Percentiles rank a stretch among this genome's conserved stretches.
Conservation (phyloP, 2,113 vertebrate species). For the Nannobrachium achirus region DNA sequence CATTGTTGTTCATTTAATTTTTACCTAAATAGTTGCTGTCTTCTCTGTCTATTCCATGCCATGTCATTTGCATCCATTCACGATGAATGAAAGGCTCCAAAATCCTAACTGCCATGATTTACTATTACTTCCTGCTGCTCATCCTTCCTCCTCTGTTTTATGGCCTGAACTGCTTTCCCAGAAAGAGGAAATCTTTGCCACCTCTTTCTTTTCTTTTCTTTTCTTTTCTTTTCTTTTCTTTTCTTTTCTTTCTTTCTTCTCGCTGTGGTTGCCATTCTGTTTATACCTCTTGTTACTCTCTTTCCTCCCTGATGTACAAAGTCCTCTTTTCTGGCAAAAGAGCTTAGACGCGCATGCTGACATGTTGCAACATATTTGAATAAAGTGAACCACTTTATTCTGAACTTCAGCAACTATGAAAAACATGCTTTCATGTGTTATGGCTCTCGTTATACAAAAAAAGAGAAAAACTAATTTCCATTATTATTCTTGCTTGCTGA, state of each 20-base stretch:
- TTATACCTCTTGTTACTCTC: neutral
- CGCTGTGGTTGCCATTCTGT: neutral
- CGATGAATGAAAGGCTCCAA: neutral
- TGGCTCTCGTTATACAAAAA: slow-evolving; percentile 52
- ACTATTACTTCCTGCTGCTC: neutral
- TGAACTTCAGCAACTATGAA: slow-evolving; percentile 42
- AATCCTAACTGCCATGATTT: neutral
- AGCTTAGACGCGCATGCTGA: slow-evolving; percentile 42
- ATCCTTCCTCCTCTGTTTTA: neutral
- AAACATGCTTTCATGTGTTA: slow-evolving; percentile 42
- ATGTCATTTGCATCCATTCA: neutral
- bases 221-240: neutral
- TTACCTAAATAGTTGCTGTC: too few relatives aligned
- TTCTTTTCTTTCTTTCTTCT: slow-evolving; percentile 4
- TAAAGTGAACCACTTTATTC: slow-evolving; percentile 32
- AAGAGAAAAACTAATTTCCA: slow-evolving; percentile 52
- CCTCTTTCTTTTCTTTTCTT: neutral
- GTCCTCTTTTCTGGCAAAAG: slow-evolving; percentile 45
- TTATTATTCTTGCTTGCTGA: slow-evolving; percentile 60
- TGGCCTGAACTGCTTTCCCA: slow-evolving; percentile 7
- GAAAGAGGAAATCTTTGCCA: neutral
- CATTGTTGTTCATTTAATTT: too few relatives aligned
- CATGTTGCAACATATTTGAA: slow-evolving; percentile 26
- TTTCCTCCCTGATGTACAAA: slow-evolving; percentile 35
- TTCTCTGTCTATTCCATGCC: neutral